Evolutionary conservation across 2,888 invertebrate species (phyloP).

Genomic region (Himalopsyche kuldschensis): DNA sequence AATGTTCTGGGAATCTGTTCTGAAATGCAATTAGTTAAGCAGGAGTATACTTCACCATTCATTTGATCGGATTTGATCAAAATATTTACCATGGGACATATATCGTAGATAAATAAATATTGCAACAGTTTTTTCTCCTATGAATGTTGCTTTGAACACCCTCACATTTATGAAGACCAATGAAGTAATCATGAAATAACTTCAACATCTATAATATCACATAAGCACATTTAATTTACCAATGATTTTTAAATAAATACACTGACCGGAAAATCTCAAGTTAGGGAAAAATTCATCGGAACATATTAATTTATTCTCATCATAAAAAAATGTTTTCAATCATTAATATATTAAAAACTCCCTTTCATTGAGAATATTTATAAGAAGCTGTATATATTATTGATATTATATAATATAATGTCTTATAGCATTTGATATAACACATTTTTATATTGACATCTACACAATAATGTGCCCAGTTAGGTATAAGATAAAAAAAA

Average conservation of each 20-base stretch:
- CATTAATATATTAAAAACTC: neutral
- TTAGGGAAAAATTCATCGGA: neutral
- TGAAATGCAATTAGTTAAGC: too few relatives aligned
- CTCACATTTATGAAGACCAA: neutral
- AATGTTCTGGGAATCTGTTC: too few relatives aligned
- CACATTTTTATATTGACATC: constrained; percentile 23
- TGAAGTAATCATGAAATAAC: constrained; percentile 5
- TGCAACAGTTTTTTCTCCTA: neutral
- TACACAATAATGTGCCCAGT: constrained; percentile 29
- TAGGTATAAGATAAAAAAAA: constrained; percentile 3
- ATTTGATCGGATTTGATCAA: neutral
- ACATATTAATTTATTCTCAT: neutral
- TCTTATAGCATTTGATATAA: constrained; percentile 11
- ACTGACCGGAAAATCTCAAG: neutral
- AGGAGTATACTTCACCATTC: too few relatives aligned
- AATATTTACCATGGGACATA: too few relatives aligned
- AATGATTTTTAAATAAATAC: constrained; percentile 8
- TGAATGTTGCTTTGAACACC: neutral
- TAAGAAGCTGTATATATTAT: constrained; percentile 13
- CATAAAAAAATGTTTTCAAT: neutral
- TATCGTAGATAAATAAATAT: too few relatives aligned
- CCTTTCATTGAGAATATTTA: constrained; percentile 5
- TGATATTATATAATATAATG: neutral
- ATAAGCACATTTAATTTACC: constrained; percentile 28
- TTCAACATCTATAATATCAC: constrained; percentile 23